A percentile compares a stretch with the other conserved stretches of the same genome.
Evolutionary conservation across 2,113 vertebrate genomes (phyloP).

Genomic region (Microcebus griseorufus): DNA sequence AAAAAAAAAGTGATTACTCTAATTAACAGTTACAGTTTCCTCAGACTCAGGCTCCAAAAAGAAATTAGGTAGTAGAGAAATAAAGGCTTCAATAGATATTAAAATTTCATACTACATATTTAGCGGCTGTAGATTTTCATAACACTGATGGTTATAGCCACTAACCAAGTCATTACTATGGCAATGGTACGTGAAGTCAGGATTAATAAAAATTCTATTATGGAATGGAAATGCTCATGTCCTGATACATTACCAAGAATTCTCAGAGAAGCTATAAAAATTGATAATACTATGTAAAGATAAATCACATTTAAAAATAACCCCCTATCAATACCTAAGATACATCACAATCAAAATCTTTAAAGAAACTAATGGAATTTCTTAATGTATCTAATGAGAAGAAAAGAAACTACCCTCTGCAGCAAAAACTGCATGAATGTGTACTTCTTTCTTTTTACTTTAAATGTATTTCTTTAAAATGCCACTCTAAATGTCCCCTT

Average conservation of each 20-base stretch:
- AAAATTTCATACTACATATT: not conserved
- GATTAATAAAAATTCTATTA: not conserved
- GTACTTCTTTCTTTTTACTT: not conserved
- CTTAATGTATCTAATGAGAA: not conserved
- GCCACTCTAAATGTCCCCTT: conserved; percentile 9
- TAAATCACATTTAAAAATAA: not conserved
- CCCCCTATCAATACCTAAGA: not conserved
- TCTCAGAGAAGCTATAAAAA: not conserved
- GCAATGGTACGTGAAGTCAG: not conserved
- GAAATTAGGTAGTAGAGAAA: not conserved
- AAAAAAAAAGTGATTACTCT: not conserved
- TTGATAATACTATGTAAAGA: not conserved
- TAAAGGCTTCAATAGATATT: not conserved
- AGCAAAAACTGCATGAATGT: not conserved
- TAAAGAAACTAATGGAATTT: conserved; percentile 9
- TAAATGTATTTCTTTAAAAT: not conserved
- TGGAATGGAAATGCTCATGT: not conserved
- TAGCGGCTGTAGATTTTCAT: not conserved
- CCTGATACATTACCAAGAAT: not conserved
- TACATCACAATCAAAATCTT: not conserved
- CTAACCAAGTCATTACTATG: not conserved
- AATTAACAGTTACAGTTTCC: not conserved
- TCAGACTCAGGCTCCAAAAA: not conserved
- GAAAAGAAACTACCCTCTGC: not conserved
- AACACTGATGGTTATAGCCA: not conserved